Evolutionary conservation across 2,888 invertebrate species (phyloP), one percentile per base, ranked within the genome.

Genomic region (Heliconius charithonia): DNA sequence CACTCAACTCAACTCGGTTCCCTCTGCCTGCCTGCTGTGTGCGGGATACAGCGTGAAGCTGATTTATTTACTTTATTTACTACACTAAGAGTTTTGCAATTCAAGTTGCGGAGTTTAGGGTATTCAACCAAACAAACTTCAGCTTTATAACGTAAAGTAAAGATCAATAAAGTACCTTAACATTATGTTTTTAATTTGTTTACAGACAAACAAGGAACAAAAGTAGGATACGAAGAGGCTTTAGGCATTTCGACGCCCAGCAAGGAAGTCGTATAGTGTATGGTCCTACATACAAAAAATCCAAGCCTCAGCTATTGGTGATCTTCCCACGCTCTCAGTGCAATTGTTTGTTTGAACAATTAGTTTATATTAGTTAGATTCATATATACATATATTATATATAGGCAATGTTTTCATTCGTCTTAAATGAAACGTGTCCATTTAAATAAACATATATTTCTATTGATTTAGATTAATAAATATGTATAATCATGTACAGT

Each of bases 241-340:
- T 96, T 97, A 85, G 98, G 98, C 82, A 98, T 98, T 87, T 98
- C 98, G 71, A 98, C 98, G 63, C 98, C 98, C 19, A 98, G 98
- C 86, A 98, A 98, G 93, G 97, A 98, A 93, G 96, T 97, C 87
- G 92, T 96, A 89, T 96, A 96, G 92, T 91, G 87, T 88, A 89
- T 67, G 62, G 63, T 62, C 41, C 74, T 67, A 77, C 78, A 81
- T 59, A 10, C n/a, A 59, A n/a, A 59, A 59, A 82, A 81, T 79
- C 84, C 78, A 82, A 81, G 82, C 83, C 82, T 78, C 72, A n/a
- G 16, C 59, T 84, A 83, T 84, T 80, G 84, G 82, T 81, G 83
- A 87, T 86, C 87, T 87, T 89, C 90, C 87, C 88, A 86, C 84
- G 87, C 89, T 90, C 87, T 91, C 93, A 92, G 93, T 93, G 94